These are phyloP conservation scores for Epistrophe eligans DNA, from an alignment of 2,888 invertebrate species.

Conservation along the genomic window DNA sequence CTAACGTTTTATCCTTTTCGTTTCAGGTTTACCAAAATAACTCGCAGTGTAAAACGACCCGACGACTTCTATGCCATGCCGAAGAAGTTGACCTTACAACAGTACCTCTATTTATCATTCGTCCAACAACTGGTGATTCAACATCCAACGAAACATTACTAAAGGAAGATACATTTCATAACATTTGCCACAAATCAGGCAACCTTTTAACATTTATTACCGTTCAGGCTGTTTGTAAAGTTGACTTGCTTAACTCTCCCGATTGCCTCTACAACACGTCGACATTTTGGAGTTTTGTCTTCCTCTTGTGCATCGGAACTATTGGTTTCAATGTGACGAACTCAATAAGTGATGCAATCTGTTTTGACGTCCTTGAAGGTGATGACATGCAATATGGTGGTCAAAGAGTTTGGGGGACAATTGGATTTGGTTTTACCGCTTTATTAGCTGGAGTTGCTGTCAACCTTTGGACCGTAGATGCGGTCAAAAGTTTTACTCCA, in stretches of 20 bases:
- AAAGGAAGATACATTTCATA: slow-evolving; percentile 59
- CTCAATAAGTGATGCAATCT: slow-evolving; percentile 94
- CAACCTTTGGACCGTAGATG: slow-evolving; percentile 86
- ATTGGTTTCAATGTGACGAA: slow-evolving; percentile 94
- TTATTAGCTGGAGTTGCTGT: slow-evolving; percentile 89
- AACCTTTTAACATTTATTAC: slow-evolving; percentile 30
- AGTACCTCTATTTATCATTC: slow-evolving; percentile 57
- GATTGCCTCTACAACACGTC: slow-evolving; percentile 86
- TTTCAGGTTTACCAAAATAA: not conserved
- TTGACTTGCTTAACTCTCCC: slow-evolving; percentile 51
- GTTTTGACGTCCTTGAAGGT: slow-evolving; percentile 92
- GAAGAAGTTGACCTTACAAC: not conserved
- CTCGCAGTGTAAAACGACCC: not conserved
- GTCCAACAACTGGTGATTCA: not conserved
- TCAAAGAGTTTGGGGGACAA: slow-evolving; percentile 93
- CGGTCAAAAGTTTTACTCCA: slow-evolving; percentile 88
- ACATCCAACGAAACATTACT: slow-evolving; percentile 48
- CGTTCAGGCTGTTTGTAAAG: slow-evolving; percentile 42
- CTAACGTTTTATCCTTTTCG: not conserved
- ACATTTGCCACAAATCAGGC: slow-evolving; percentile 22
- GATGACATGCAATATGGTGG: slow-evolving; percentile 89
- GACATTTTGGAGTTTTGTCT: slow-evolving; percentile 90
- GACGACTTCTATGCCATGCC: not conserved
- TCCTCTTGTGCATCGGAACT: slow-evolving; percentile 89
- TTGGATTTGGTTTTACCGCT: slow-evolving; percentile 91